Conservation (phyloP, 1,140 invertebrate species). For the Papilio aristodemus region DNA sequence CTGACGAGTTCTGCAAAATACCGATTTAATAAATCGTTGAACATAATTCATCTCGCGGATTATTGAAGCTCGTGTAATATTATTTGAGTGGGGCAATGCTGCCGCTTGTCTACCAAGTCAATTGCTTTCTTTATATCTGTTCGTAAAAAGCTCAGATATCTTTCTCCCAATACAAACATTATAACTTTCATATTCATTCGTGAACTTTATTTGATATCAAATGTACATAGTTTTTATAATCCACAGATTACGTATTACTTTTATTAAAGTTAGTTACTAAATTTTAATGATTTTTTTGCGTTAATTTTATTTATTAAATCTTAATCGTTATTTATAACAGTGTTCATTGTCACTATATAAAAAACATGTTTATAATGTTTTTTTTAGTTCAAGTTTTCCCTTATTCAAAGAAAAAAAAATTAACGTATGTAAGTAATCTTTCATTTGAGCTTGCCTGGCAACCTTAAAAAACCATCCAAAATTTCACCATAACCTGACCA, state of each 20-base stretch:
- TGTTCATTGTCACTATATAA: too few species aligned
- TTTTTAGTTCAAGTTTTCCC: too few species aligned
- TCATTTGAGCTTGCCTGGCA: too few species aligned
- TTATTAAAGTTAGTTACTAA: neutral
- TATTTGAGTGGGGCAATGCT: conserved; percentile 55
- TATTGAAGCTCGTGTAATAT: conserved; percentile 68
- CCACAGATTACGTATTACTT: neutral
- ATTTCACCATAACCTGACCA: too few species aligned
- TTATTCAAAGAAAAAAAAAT: too few species aligned
- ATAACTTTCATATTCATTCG: conserved; percentile 8
- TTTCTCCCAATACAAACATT: neutral
- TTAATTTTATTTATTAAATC: neutral
- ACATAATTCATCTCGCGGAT: conserved; percentile 62
- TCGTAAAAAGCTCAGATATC: conserved; percentile 34
- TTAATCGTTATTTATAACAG: too few species aligned
- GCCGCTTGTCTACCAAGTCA: conserved; percentile 53
- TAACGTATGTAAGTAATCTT: too few species aligned
- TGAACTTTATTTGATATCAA: neutral
- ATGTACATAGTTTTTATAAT: neutral
- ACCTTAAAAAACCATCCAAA: too few species aligned
- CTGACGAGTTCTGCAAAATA: conserved; percentile 53
- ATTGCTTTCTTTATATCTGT: conserved; percentile 53
- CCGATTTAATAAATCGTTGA: conserved; percentile 59
- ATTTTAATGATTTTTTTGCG: neutral
- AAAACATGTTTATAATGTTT: too few species aligned